Conservation (phyloP, 2,113 vertebrate species). For the Myrmecobius fasciatus region DNA sequence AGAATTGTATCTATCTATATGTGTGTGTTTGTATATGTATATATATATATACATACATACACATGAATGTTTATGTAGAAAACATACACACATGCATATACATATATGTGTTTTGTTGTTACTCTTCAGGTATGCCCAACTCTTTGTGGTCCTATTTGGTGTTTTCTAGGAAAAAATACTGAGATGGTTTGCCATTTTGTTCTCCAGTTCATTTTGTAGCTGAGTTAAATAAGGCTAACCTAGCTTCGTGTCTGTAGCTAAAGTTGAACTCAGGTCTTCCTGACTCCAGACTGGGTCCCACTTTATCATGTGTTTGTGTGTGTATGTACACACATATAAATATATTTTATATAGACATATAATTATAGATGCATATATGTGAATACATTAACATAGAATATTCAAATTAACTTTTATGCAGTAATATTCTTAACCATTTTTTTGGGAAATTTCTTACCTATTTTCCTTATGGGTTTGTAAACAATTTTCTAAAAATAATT, state of each 20-base stretch:
- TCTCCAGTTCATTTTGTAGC: not conserved
- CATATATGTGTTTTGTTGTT: not conserved
- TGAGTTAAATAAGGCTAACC: not conserved
- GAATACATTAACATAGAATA: not conserved
- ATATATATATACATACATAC: too few species aligned
- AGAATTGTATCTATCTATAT: not conserved
- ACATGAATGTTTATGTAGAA: too few species aligned
- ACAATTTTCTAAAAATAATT: too few species aligned
- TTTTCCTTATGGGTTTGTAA: too few species aligned
- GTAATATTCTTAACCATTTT: not conserved
- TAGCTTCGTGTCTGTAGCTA: not conserved
- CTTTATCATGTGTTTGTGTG: not conserved
- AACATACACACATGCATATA: too few species aligned
- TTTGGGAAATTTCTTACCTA: not conserved
- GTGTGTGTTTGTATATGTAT: too few species aligned
- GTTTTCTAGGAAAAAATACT: not conserved
- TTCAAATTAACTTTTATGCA: too few species aligned
- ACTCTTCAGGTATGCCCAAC: not conserved
- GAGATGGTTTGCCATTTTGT: not conserved
- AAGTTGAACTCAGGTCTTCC: not conserved
- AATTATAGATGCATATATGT: not conserved
- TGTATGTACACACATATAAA: not conserved
- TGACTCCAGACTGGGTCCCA: not conserved
- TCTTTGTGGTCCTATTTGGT: not conserved
- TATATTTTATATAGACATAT: not conserved